Conservation (phyloP, 2,113 vertebrate genomes). For the Spermophilus dauricus region DNA sequence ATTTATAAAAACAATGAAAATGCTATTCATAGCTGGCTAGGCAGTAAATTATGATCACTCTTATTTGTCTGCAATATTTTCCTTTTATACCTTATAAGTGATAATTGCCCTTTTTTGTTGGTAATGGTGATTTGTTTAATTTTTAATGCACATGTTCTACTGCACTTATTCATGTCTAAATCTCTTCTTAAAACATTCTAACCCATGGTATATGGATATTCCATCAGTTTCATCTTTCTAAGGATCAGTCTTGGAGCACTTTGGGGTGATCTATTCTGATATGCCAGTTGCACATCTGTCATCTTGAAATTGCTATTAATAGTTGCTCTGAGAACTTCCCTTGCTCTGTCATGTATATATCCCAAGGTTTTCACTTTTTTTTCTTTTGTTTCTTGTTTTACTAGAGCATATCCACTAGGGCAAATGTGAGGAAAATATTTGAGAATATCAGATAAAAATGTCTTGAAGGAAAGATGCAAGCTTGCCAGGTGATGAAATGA, state of each 20-base stretch:
- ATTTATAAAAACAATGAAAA: not conserved
- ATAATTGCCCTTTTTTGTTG: not conserved
- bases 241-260: not conserved
- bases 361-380: not conserved
- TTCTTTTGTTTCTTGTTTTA: not conserved
- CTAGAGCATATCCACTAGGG: fast-evolving
- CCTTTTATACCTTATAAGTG: not conserved
- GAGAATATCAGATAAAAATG: not conserved
- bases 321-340: too few species aligned
- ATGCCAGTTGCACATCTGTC: fast-evolving
- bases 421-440: not conserved
- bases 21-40: not conserved
- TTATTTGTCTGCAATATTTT: not conserved
- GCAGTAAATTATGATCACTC: not conserved
- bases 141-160: not conserved
- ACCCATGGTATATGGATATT: not conserved
- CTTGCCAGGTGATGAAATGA: constrained; percentile 10
- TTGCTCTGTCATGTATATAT: not conserved
- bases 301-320: not conserved
- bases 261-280: fast-evolving
- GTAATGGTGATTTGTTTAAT: not conserved
- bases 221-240: not conserved
- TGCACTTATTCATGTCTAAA: not conserved
- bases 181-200: not conserved
- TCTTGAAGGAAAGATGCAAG: constrained; percentile 10